phyloP scores from a whole-genome alignment of 2,797 vertebrate species.

The Tapera naevia region DNA sequence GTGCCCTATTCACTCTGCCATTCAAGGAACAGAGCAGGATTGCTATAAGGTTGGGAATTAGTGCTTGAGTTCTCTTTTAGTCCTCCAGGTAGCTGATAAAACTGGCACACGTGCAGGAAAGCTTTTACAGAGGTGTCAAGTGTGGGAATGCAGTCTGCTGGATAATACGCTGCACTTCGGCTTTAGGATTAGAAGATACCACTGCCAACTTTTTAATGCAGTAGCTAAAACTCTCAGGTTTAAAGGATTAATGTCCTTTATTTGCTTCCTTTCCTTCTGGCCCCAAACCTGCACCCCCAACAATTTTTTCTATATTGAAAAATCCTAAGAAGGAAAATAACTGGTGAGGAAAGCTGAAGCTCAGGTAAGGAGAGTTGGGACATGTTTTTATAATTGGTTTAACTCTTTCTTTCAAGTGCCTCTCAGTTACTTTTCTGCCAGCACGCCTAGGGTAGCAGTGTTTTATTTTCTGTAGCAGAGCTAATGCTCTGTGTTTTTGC shows the following conservation, averaged over 20 bases:
- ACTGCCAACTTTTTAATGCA: conserved; percentile 53
- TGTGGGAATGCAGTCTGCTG: conserved; percentile 34
- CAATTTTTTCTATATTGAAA: background rate
- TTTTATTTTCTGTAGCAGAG: background rate
- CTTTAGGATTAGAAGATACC: conserved; percentile 54
- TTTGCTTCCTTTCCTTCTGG: background rate
- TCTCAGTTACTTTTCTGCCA: background rate
- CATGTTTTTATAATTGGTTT: conserved; percentile 5
- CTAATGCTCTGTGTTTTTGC: background rate
- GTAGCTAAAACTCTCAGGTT: conserved; percentile 51
- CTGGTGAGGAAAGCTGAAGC: background rate
- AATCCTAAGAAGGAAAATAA: background rate
- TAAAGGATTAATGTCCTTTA: conserved; percentile 64
- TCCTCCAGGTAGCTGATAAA: conserved; percentile 57
- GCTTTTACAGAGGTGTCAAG: conserved; percentile 63
- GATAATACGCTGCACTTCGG: conserved; percentile 21
- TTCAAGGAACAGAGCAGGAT: conserved; percentile 16
- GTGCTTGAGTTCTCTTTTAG: conserved; percentile 16
- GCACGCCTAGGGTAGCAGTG: background rate
- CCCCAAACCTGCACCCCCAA: background rate
- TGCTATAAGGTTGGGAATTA: conserved; percentile 53
- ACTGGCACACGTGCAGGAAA: background rate
- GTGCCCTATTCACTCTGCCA: conserved; percentile 27
- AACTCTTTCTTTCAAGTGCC: conserved; percentile 24
- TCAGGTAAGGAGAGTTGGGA: background rate